A percentile compares a stretch with the other conserved stretches of the same genome.
phyloP scores from a whole-genome alignment of 2,113 vertebrate genomes.

The Phalacrocorax carbo region DNA sequence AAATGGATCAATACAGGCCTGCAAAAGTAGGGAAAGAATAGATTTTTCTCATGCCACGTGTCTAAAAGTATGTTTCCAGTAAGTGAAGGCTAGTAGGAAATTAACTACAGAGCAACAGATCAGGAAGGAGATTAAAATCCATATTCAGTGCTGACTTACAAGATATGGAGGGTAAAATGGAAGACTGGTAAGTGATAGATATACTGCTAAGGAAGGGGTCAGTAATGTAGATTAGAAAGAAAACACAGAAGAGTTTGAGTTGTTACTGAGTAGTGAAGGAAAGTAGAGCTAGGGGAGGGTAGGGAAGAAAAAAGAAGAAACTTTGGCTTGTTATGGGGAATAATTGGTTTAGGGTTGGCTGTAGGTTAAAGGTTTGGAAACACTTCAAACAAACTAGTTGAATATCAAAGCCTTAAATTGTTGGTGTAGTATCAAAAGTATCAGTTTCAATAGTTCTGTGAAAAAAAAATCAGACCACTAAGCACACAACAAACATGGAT shows the following conservation, averaged over 20 bases:
- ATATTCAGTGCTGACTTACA: background rate
- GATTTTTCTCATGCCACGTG: background rate
- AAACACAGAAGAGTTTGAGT: background rate
- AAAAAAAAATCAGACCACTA: background rate
- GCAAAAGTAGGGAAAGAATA: background rate
- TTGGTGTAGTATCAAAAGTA: background rate
- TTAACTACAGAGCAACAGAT: background rate
- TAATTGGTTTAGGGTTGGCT: background rate
- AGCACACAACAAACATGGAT: background rate
- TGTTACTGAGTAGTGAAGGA: background rate
- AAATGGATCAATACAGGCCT: background rate
- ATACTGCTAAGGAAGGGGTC: background rate
- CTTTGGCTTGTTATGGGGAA: background rate
- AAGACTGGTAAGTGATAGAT: background rate
- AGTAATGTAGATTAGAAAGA: background rate
- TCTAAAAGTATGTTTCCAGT: background rate
- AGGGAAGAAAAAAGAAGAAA: background rate
- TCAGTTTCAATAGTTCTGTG: background rate
- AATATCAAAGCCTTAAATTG: background rate
- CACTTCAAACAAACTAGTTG: background rate
- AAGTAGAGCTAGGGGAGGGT: background rate
- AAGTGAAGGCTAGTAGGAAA: background rate
- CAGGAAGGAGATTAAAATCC: background rate
- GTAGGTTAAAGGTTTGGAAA: background rate
- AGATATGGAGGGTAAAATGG: background rate